phyloP scores from a whole-genome alignment of 2,888 invertebrate species.

The Mongoloraphidia duomilia region DNA sequence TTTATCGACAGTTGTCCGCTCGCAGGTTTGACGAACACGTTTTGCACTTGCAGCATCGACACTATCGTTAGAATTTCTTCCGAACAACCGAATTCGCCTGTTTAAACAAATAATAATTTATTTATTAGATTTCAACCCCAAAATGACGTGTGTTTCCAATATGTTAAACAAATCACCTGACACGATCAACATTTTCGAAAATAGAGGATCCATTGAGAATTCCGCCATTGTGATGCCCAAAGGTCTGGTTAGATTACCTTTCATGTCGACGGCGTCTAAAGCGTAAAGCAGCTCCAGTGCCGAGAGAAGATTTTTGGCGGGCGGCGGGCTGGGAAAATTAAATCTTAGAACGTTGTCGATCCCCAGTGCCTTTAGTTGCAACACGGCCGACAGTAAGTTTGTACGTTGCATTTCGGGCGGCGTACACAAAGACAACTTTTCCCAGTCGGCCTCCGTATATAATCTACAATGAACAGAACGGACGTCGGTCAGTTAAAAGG shows the following conservation, averaged over 20 bases:
- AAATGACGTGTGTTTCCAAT: background rate
- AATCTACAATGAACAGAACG: constrained; percentile 34
- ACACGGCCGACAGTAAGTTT: constrained; percentile 67
- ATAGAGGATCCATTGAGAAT: constrained; percentile 75
- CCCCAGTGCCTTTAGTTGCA: constrained; percentile 88
- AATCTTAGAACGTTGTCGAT: constrained; percentile 85
- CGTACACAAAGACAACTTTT: constrained; percentile 50
- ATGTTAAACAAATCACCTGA: constrained; percentile 39
- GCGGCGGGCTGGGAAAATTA: constrained; percentile 85
- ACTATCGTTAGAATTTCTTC: constrained; percentile 83
- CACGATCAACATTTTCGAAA: constrained; percentile 69
- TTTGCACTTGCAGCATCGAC: constrained; percentile 90
- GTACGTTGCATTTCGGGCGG: constrained; percentile 89
- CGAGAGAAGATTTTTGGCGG: constrained; percentile 69
- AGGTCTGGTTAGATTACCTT: constrained; percentile 61
- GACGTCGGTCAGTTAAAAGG: background rate
- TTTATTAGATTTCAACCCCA: background rate
- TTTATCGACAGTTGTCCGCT: constrained; percentile 54
- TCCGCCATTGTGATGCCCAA: constrained; percentile 80
- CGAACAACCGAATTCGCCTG: constrained; percentile 77
- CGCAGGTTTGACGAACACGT: constrained; percentile 61
- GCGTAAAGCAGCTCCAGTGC: constrained; percentile 83
- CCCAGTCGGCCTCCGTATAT: constrained; percentile 64
- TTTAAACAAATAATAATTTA: constrained; percentile 11
- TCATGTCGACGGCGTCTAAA: constrained; percentile 60